Base-by-base conservation (phyloP, 2,113 vertebrate genomes). In the Natator depressus region DNA sequence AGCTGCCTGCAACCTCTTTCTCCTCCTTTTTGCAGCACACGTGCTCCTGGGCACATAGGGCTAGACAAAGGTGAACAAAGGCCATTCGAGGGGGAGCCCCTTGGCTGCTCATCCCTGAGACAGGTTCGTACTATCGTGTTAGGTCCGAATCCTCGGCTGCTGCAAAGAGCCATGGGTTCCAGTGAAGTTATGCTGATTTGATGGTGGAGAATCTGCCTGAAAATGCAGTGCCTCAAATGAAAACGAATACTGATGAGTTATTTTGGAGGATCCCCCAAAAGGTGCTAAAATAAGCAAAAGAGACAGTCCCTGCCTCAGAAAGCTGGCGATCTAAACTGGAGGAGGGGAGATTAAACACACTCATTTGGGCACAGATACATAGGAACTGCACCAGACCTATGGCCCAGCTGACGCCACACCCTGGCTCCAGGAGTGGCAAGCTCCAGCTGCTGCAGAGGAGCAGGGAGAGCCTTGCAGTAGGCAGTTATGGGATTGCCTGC, bases 41-140 rank as follows among this genome's bases (percentile, higher is more conserved):
- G 12, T 80, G 80, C 82, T 92, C 84, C 82, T 82, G 91, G 89
- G 93, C 90, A 92, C 95, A 50, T 80, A 90, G 89, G 14, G 90
- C 87, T 94, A 29, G 38, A 93, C 89, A 93, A 85, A 96, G 84
- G 90, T 57, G 88, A n/a, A 92, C n/a, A 96, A 79, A 91, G 20
- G 38, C 54, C 69, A n/a, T 85, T 96, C 95, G 95, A 85, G 81
- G 90, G 82, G 96, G 95, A 96, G 96, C 92, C 92, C 82, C 92
- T 93, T 92, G 89, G 88, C 96, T 93, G 8, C 90, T 96, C 90
- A 96, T 95, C n/a, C 94, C 89, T 65, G 83, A 93, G 87, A 92
- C 81, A 25, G 16, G 65, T 50, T 82, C 19, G 82, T 55, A 83
- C 0, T 1, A 11, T 87, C 75, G 11, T 3, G 42, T 75, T 96